Evolutionary conservation across 1,140 invertebrate species (phyloP), one percentile per base, ranked within the genome.

Genomic region (Zaprionus taronus): DNA sequence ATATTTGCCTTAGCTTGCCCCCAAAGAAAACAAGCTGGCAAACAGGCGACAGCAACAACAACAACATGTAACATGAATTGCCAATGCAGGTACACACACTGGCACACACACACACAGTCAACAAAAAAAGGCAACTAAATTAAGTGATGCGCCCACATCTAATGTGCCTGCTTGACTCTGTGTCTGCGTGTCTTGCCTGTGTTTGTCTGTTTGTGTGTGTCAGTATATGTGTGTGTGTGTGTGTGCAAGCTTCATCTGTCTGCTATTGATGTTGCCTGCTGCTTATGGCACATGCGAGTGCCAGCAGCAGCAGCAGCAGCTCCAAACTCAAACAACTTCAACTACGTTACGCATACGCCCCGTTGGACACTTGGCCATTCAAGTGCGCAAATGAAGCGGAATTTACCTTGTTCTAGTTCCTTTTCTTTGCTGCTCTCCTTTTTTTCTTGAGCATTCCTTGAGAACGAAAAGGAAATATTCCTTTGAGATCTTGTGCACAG

Each of bases 1-100:
- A 87, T 87, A 79, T 81, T 85, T 83, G 12, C 20, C 20, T 3
- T 24, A 44, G 6, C 24, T 28, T 22, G 4, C 47, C 31, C 22
- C 53, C 20, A 44, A 57, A 38, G 31, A 31, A 66, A 57, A 44
- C 61, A 72, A 49, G 38, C 51, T 57, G 28, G 36, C 14, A 49
- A 53, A 9, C n/a, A 53, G 22, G 38, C 17, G 64, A 61, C 14
- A 53, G 20, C 17, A 53, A 14, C 66, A 26, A 55, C 6, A 56
- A 47, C 24, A 11, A 41, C 20, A 56, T 38, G 5, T 49, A 53
- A 44, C 61, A 65, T 69, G 51, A 28, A 65, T 71, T 55, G 61
- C 36, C 51, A 26, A 71, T 72, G 26, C 61, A 72, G 69, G 61
- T 51, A 61, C 26, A 68, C 17, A 41, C 17, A 47, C 24, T 4